These are phyloP conservation scores for Apogon talboti DNA, from an alignment of 2,797 vertebrate species.

Conservation along the genomic window DNA sequence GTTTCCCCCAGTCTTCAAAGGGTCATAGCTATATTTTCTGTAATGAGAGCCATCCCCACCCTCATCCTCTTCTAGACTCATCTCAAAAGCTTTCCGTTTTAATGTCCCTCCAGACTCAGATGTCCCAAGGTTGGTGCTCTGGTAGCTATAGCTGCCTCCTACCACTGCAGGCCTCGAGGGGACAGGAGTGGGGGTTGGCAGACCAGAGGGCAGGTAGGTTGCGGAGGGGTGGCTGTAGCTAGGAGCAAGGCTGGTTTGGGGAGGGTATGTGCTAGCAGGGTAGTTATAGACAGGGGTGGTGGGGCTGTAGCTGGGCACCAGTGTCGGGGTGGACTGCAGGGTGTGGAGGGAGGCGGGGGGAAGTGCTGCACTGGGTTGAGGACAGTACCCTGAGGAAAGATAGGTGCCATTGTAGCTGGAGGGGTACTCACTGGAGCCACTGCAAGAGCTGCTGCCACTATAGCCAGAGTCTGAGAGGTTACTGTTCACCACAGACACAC, in stretches of 20 bases:
- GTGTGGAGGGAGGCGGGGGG: conserved; percentile 89
- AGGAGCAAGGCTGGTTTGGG: conserved; percentile 85
- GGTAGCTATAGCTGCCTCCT: conserved; percentile 88
- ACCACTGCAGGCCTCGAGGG: conserved; percentile 86
- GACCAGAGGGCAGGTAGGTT: conserved; percentile 89
- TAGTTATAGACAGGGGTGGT: conserved; percentile 92
- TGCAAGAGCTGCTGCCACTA: conserved; percentile 86
- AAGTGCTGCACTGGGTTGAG: conserved; percentile 87
- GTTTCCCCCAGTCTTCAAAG: conserved; percentile 84
- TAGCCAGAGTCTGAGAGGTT: conserved; percentile 88
- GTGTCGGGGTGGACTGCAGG: conserved; percentile 86
- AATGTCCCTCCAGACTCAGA: conserved; percentile 82
- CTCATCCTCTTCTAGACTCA: conserved; percentile 86
- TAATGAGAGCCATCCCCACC: conserved; percentile 85
- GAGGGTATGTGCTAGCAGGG: conserved; percentile 84
- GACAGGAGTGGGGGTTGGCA: conserved; percentile 88
- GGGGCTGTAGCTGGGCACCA: conserved; percentile 90
- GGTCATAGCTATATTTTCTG: conserved; percentile 92
- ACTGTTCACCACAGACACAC: conserved; percentile 85
- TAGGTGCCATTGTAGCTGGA: conserved; percentile 91
- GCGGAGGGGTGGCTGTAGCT: conserved; percentile 88
- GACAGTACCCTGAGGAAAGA: conserved; percentile 91
- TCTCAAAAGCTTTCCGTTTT: conserved; percentile 94
- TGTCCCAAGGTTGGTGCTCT: conserved; percentile 79
- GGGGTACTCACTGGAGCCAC: conserved; percentile 87